Percentiles rank a stretch among this genome's conserved stretches.
Evolutionary conservation across 2,888 invertebrate genomes (phyloP).

Genomic region (Trachelus iudaicus): DNA sequence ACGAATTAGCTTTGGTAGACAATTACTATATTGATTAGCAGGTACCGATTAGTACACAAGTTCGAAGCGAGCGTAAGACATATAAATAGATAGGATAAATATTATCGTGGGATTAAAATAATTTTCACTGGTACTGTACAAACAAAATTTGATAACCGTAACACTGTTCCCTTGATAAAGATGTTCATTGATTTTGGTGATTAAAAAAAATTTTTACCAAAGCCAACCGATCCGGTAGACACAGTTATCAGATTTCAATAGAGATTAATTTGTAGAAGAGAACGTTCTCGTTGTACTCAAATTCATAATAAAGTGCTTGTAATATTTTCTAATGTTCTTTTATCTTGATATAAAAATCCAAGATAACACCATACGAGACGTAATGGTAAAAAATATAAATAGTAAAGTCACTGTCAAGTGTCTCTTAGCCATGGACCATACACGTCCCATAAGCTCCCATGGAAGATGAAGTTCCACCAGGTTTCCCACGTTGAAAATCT

Average conservation of each 20-base stretch:
- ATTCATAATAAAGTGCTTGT: not conserved
- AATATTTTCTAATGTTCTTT: not conserved
- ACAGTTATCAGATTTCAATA: not conserved
- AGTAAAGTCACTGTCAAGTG: not conserved
- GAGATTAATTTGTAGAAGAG: not conserved
- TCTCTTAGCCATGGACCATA: not conserved
- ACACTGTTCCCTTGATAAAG: not conserved
- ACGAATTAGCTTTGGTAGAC: not conserved
- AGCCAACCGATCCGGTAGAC: not conserved
- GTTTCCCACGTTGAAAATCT: not conserved
- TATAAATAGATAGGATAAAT: not conserved
- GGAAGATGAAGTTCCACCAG: not conserved
- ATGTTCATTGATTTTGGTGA: not conserved
- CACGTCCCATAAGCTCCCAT: not conserved
- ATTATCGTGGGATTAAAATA: not conserved
- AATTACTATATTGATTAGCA: not conserved
- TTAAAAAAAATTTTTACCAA: no score
- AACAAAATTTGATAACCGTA: not conserved
- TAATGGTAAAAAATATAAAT: not conserved
- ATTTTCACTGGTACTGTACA: not conserved
- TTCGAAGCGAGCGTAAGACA: conserved; percentile 33
- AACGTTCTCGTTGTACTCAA: not conserved
- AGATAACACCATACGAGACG: not conserved
- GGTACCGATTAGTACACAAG: conserved; percentile 45
- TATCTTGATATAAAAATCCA: not conserved